Percentiles rank a stretch among this genome's conserved stretches.
Evolutionary conservation across 2,113 vertebrate genomes (phyloP).

Genomic region (Castor canadensis): DNA sequence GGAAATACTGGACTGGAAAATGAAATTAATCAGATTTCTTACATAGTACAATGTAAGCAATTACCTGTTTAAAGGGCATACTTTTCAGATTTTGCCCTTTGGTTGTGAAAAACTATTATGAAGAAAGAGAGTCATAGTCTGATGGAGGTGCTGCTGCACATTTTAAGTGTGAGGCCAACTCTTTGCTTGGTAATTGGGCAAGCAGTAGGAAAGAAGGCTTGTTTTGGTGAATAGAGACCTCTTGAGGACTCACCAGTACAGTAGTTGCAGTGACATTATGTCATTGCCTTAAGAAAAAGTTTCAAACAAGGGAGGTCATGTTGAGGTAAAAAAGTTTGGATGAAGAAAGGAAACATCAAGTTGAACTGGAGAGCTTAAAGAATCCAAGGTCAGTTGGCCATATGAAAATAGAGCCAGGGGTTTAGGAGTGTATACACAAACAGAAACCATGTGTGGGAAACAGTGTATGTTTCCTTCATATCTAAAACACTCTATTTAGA

Average conservation of each 20-base stretch:
- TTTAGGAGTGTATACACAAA: neutral
- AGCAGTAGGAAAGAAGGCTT: neutral
- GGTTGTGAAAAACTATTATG: neutral
- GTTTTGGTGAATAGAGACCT: neutral
- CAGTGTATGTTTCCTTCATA: neutral
- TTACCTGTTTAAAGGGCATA: neutral
- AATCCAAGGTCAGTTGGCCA: neutral
- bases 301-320: neutral
- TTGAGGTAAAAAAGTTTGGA: neutral
- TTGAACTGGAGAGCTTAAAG: neutral
- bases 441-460: neutral
- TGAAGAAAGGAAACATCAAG: neutral
- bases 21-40: neutral
- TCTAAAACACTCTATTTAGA: neutral
- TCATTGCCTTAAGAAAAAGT: neutral
- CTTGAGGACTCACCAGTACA: neutral
- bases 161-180: neutral
- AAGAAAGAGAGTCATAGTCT: neutral
- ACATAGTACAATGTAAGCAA: neutral
- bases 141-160: neutral
- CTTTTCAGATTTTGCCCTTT: conserved; percentile 10
- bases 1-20: neutral
- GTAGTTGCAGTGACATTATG: neutral
- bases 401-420: neutral
- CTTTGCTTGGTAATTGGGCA: neutral